Conservation (phyloP, 2,797 vertebrate species). For the Channa striata region DNA sequence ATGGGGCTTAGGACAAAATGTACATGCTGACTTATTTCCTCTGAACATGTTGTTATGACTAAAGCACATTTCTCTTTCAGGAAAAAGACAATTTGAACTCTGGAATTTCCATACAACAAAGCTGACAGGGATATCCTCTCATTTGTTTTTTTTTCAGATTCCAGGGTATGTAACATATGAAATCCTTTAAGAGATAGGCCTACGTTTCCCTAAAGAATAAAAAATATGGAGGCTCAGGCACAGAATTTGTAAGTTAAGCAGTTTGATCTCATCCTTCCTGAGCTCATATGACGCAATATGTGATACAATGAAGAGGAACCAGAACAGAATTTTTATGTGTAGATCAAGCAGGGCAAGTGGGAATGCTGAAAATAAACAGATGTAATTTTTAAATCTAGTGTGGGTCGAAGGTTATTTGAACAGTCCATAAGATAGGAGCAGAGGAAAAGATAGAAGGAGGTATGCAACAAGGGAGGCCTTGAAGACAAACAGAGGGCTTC, state of each 20-base stretch:
- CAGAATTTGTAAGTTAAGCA: not conserved
- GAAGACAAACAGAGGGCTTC: conserved; percentile 48
- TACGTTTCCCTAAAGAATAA: not conserved
- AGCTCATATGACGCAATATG: too few species aligned
- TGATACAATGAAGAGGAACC: conserved; percentile 20
- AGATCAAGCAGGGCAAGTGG: conserved; percentile 7
- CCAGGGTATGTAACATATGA: not conserved
- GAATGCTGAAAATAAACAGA: conserved; percentile 45
- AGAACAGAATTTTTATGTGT: conserved; percentile 15
- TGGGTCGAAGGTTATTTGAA: conserved; percentile 46
- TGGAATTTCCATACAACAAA: conserved; percentile 37
- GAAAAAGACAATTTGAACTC: not conserved
- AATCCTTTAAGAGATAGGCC: not conserved
- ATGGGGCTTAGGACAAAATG: not conserved
- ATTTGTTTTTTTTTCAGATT: not conserved
- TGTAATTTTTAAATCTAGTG: conserved; percentile 34
- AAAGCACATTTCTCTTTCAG: not conserved
- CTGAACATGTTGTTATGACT: not conserved
- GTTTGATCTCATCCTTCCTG: too few species aligned
- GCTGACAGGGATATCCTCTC: conserved; percentile 41
- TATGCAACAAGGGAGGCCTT: conserved; percentile 25
- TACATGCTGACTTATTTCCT: not conserved
- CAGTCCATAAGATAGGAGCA: conserved; percentile 33
- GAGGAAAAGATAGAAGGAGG: conserved; percentile 29
- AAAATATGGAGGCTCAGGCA: conserved; percentile 1